Percentiles rank a stretch among this genome's conserved stretches.
phyloP scores from a whole-genome alignment of 2,797 vertebrate genomes.

The Myotis myotis region DNA sequence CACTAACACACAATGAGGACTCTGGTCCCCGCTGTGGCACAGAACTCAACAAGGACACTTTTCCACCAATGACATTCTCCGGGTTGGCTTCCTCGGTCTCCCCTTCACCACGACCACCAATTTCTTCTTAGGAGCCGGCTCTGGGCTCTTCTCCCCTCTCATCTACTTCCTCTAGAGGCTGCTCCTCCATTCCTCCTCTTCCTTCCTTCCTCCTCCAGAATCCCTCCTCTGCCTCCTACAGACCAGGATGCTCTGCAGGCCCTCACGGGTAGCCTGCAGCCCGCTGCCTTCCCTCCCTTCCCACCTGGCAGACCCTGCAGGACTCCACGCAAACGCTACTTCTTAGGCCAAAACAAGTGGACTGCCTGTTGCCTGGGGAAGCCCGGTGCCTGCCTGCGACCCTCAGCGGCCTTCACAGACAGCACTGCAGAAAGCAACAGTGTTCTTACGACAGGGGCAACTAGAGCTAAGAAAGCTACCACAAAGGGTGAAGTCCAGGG shows the following conservation, averaged over 20 bases:
- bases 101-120: neutral
- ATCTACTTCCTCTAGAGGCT: neutral
- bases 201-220: neutral
- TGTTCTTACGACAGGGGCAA: neutral
- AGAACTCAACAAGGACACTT: neutral
- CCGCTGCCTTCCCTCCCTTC: neutral
- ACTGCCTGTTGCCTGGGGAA: neutral
- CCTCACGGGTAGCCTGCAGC: neutral
- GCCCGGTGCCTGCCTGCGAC: neutral
- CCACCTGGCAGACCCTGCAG: neutral
- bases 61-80: neutral
- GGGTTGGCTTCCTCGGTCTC: neutral
- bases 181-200: neutral
- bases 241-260: rapidly evolving
- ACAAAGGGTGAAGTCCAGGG: no score
- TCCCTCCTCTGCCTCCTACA: neutral
- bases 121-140: neutral
- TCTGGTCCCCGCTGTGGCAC: neutral
- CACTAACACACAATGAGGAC: neutral
- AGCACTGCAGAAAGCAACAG: neutral
- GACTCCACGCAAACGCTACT: neutral
- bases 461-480: neutral
- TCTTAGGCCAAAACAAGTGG: neutral
- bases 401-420: neutral
- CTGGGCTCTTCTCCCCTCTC: neutral